These are phyloP conservation scores for Criorhina ranunculi DNA, from an alignment of 2,888 invertebrate species.

Conservation along the genomic window DNA sequence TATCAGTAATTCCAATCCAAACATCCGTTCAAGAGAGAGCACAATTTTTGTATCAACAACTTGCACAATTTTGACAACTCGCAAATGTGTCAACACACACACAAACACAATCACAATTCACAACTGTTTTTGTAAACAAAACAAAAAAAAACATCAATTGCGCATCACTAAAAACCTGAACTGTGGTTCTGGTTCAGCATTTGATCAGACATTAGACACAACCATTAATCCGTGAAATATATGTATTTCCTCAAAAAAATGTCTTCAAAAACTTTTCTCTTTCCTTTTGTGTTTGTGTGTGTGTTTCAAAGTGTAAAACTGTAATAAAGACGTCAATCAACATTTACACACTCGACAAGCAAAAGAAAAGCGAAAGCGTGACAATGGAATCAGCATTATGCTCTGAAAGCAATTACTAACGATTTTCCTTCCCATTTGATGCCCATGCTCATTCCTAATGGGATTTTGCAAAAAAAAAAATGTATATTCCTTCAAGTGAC, in stretches of 20 bases:
- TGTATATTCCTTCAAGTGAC: slow-evolving; percentile 16
- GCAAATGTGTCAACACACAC: background rate
- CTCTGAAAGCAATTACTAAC: slow-evolving; percentile 67
- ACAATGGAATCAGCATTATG: slow-evolving; percentile 59
- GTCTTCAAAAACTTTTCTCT: slow-evolving; percentile 34
- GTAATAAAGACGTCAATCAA: slow-evolving; percentile 70
- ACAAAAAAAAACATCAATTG: no score
- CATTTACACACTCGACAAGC: slow-evolving; percentile 55
- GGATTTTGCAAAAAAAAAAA: slow-evolving; percentile 54
- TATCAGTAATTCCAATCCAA: background rate
- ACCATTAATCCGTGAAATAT: slow-evolving; percentile 50
- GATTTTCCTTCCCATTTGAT: slow-evolving; percentile 72
- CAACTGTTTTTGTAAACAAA: no score
- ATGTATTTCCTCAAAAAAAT: background rate
- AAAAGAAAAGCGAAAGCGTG: slow-evolving; percentile 72
- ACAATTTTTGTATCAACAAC: background rate
- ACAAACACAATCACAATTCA: slow-evolving; percentile 23
- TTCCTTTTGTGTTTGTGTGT: slow-evolving; percentile 18
- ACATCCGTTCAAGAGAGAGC: slow-evolving; percentile 7
- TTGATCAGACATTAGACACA: slow-evolving; percentile 33
- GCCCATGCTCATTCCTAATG: slow-evolving; percentile 69
- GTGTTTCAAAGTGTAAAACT: slow-evolving; percentile 34
- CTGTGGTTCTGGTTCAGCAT: slow-evolving; percentile 17
- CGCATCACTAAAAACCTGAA: slow-evolving; percentile 20
- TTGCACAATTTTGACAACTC: slow-evolving; percentile 5